Conservation (phyloP, 2,113 vertebrate genomes). For the Macquaria australasica region DNA sequence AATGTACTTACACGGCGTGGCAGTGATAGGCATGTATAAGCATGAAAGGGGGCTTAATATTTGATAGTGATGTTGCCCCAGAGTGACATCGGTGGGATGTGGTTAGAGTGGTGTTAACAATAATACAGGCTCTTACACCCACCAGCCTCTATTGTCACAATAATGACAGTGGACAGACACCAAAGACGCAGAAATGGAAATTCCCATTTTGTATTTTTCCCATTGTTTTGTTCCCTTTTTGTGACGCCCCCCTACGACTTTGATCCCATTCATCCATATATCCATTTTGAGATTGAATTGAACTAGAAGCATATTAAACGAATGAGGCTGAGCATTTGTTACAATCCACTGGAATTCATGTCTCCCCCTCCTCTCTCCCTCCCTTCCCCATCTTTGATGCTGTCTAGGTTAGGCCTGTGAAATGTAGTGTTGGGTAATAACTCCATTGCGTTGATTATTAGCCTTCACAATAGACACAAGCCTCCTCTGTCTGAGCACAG, state of each 20-base stretch:
- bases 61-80: constrained; percentile 44
- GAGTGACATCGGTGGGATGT: constrained; percentile 50
- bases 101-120: constrained; percentile 39
- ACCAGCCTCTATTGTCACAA: constrained; percentile 23
- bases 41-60: constrained; percentile 48
- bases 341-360: constrained; percentile 66
- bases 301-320: constrained; percentile 58
- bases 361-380: constrained; percentile 15
- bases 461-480: constrained; percentile 68
- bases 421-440: constrained; percentile 73
- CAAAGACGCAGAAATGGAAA: constrained; percentile 43
- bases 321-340: constrained; percentile 61
- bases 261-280: constrained; percentile 58
- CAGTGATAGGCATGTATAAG: constrained; percentile 41
- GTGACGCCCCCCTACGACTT: constrained; percentile 14
- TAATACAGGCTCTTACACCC: constrained; percentile 31
- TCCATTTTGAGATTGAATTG: constrained; percentile 32
- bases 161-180: constrained; percentile 47
- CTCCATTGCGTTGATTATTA: constrained; percentile 76
- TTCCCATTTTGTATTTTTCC: constrained; percentile 37
- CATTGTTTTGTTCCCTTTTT: constrained; percentile 17
- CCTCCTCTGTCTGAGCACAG: constrained; percentile 59
- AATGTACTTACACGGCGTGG: constrained; percentile 46
- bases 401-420: constrained; percentile 59
- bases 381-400: constrained; percentile 57